Evolutionary conservation across 2,888 invertebrate species (phyloP), one percentile per base, ranked within the genome.

Genomic region (Melinopterus prodromus): DNA sequence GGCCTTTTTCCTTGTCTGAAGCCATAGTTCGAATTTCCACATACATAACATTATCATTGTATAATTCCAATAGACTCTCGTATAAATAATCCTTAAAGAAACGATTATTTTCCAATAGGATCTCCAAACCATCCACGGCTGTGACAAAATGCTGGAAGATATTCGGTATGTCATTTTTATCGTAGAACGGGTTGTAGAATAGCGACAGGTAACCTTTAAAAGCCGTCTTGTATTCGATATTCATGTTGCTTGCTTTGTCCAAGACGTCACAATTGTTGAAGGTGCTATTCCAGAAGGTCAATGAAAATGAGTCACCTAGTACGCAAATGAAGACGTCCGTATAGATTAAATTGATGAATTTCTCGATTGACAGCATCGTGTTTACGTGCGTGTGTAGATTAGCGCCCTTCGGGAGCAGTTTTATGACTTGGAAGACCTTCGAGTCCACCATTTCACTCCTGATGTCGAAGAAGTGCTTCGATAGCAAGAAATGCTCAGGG

Each of bases 331-430:
- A 93, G 0, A 95, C 88, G 85, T 93, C 84, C 0, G 91, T 90
- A 82, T 92, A 93, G 0, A 94, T 94, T 35, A 94, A 84, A 69
- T 92, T 86, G 77, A 93, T 85, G 0, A 94, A 83, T 82, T 91
- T 94, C 78, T 93, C 92, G 0, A 91, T 89, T 5, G 92, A 92
- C n/a, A 91, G 89, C 0, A 94, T 86, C 0, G 92, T 92, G 80
- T 92, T 92, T 82, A 94, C 93, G 85, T 95, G 95, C 0, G 92
- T 89, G 86, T 95, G 96, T 14, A 95, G 87, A 0, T 93, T 92
- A 0, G 92, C 94, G 3, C 95, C 96, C 89, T 96, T 96, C 0
- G 96, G 96, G 91, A 96, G 91, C 69, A 88, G 88, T 81, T 91
- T 90, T 12, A 96, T 92, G 7, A 95, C 90, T 83, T 92, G 88